Percentiles rank a stretch among this genome's conserved stretches.
These are phyloP conservation scores for Lagodon rhomboides DNA, from an alignment of 2,797 vertebrate species.

Conservation along the genomic window DNA sequence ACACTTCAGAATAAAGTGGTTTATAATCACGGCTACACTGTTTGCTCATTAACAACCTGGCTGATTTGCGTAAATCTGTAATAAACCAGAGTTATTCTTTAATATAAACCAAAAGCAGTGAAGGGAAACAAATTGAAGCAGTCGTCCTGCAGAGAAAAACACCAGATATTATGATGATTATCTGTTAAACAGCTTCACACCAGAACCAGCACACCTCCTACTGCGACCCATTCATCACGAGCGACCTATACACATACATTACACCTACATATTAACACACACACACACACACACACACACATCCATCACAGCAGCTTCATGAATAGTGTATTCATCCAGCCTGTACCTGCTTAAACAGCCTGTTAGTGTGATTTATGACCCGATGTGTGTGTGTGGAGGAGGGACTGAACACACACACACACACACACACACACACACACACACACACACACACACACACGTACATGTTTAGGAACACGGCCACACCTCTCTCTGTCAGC, in stretches of 20 bases:
- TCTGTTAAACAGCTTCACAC: not conserved
- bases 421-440: not conserved
- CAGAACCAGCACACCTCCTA: too few relatives aligned
- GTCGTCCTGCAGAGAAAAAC: too few relatives aligned
- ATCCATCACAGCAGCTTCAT: conserved; percentile 6
- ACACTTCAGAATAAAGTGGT: too few relatives aligned
- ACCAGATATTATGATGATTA: not conserved
- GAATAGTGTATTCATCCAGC: conserved; percentile 12
- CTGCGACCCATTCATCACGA: not conserved
- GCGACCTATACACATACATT: not conserved
- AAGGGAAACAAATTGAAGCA: too few relatives aligned
- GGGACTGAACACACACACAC: not conserved
- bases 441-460: not conserved
- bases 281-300: not conserved
- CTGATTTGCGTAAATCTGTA: too few relatives aligned
- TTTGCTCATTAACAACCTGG: too few relatives aligned
- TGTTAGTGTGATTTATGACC: conserved; percentile 15
- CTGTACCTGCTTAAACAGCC: not conserved
- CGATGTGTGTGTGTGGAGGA: not conserved
- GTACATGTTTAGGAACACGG: not conserved
- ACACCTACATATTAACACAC: not conserved
- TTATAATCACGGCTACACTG: too few relatives aligned
- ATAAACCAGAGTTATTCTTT: not conserved
- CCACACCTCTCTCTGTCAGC: not conserved
- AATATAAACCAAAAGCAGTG: not conserved